Base-by-base conservation (phyloP, 2,797 vertebrate species). In the Lophius americanus region DNA sequence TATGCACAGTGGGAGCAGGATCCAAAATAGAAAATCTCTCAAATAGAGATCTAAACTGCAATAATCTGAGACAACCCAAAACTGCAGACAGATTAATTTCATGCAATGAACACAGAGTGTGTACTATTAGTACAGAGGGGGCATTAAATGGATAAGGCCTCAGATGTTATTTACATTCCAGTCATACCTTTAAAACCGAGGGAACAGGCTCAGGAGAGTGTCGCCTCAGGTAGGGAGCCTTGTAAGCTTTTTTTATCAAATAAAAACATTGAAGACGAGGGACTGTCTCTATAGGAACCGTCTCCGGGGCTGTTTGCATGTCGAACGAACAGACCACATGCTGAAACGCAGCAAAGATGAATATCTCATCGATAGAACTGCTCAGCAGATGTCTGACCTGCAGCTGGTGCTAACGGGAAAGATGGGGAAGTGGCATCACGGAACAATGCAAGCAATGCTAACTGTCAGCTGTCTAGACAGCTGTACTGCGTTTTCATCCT, bases 311-410 rank as follows among this genome's bases (percentile, higher is more conserved):
- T 51, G 14, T 2, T 43, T 42, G n/a, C 47, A 54, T 58, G 11
- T 6, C 11, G 37, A 67, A 14, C 14, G 1, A 3, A 43, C 37
- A 51, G 41, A 61, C 14, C 36, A 4, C 47, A 44, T 10, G 6
- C 37, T 49, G 64, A 64, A 71, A 75, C 70, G 50, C 47, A 56
- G 39, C 49, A 38, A 52, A 10, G 39, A 37, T 13, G 37, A 81
- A 60, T 54, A 46, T 79, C 38, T 70, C 7, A 36, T 38, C 56
- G 52, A 35, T 39, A 51, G 81, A 83, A 89, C 82, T 92, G 91
- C 60, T 32, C 7, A 71, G 78, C 93, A 93, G 91, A 93, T 91
- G 91, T 91, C 60, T 72, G 68, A 63, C 67, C 57, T 72, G 60
- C 82, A 81, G 78, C 68, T 71, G 64, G 62, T 47, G 72, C 62